Evolutionary conservation across 2,797 vertebrate genomes (phyloP), one percentile per base, ranked within the genome.

Genomic region (Serranus cabrilla): DNA sequence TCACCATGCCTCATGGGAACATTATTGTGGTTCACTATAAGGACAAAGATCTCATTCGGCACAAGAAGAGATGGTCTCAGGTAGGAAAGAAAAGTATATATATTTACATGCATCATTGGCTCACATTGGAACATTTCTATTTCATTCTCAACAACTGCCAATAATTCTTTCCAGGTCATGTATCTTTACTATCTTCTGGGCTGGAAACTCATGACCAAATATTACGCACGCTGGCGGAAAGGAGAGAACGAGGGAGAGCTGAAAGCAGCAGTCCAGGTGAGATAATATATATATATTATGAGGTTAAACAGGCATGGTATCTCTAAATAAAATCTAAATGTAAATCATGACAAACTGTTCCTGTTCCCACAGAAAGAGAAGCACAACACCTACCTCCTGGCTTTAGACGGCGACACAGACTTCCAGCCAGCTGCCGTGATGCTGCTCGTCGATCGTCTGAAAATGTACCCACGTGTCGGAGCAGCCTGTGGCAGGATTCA

Each of bases 1-100:
- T 95, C 73, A 86, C 37, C 0, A 92, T 96, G 82, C 95, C 94
- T 25, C 51, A 91, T 0, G 93, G 93, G 17, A 95, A 95, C 73
- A 12, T 43, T 0, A 65, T 95, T 1, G 40, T 87, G 8, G 80
- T 94, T 68, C 94, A 96, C 74, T 88, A 92, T 11, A 96, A 96
- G 65, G 91, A 96, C 82, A 95, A 94, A 71, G 31, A 87, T 0
- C 85, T 75, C 34, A 94, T 95, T 40, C 93, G 94, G 9, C 93
- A 96, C 89, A 95, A 94, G 76, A 96, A 96, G 82, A 89, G 95
- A 73, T 95, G 95, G 94, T 95, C 94, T 31, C 94, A 94, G 90
- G 95, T 94, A 75, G 14, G 54, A 47, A 23, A 54, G 40, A 4
- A 14, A 63, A 2, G 7, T 42, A 11, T 6, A 2, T 11, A 16